Evolutionary conservation across 2,797 vertebrate species (phyloP).

Genomic region (Spheniscus humboldti): DNA sequence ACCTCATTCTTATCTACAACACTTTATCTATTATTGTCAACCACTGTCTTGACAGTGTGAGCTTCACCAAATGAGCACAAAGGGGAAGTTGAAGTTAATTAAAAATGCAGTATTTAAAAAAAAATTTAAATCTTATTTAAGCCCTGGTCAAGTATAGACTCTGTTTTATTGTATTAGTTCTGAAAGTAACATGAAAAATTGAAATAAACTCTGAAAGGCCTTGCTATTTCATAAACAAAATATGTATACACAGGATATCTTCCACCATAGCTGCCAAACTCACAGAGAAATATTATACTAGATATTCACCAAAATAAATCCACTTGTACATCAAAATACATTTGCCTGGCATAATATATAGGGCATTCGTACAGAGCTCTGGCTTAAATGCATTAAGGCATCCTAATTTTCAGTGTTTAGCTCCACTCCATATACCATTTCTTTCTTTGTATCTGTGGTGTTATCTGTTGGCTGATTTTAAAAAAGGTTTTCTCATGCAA

Average conservation of each 20-base stretch:
- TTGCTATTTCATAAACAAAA: slow-evolving; percentile 3
- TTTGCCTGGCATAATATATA: background rate
- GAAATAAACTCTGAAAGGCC: slow-evolving; percentile 28
- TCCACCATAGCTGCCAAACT: background rate
- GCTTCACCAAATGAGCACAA: slow-evolving; percentile 1
- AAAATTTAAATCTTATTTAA: background rate
- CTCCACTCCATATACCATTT: background rate
- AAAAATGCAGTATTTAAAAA: background rate
- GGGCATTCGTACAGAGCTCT: background rate
- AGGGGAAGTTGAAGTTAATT: slow-evolving; percentile 11
- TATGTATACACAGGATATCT: background rate
- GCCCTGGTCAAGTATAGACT: background rate
- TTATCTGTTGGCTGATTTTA: background rate
- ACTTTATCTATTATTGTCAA: slow-evolving; percentile 36
- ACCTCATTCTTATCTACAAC: slow-evolving; percentile 13
- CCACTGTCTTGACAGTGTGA: background rate
- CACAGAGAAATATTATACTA: background rate
- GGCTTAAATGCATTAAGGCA: background rate
- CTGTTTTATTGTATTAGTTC: background rate
- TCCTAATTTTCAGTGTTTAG: background rate
- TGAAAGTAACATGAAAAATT: slow-evolving; percentile 29
- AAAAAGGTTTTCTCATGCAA: background rate
- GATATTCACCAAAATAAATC: slow-evolving; percentile 20
- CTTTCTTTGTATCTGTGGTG: background rate
- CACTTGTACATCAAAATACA: background rate